A percentile compares a stretch with the other conserved stretches of the same genome.
Evolutionary conservation across 1,140 invertebrate genomes (phyloP).

Genomic region (Sminthurides bifidus): DNA sequence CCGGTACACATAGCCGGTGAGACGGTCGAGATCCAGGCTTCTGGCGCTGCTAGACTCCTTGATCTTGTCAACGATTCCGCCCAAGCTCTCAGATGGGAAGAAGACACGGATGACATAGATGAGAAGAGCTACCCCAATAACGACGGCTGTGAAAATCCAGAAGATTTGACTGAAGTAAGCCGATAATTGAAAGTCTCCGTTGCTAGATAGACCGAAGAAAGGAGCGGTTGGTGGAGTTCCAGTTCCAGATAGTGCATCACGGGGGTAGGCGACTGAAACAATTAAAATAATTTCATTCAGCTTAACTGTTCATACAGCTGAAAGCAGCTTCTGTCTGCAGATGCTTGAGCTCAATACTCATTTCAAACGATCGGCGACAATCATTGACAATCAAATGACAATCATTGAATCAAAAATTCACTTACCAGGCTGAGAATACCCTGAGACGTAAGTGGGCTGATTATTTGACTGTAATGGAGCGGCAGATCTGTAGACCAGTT

Average conservation of each 20-base stretch:
- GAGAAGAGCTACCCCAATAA: not conserved
- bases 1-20: conserved; percentile 24
- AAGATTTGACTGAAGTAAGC: conserved; percentile 23
- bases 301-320: too few species aligned
- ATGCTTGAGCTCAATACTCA: too few species aligned
- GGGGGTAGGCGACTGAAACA: not conserved
- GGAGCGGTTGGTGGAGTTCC: not conserved
- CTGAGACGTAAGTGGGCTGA: too few species aligned
- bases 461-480: too few species aligned
- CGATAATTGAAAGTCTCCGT: conserved; percentile 16
- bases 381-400: too few species aligned
- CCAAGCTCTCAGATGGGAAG: conserved; percentile 9
- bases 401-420: too few species aligned
- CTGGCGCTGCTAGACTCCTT: conserved; percentile 10
- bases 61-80: conserved; percentile 11
- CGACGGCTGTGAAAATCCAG: conserved; percentile 14
- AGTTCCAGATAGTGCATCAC: not conserved
- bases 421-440: too few species aligned
- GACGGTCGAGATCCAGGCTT: conserved; percentile 22
- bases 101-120: conserved; percentile 16
- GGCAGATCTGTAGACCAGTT: too few species aligned
- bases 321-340: too few species aligned
- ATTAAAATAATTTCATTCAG: too few species aligned
- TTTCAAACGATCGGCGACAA: too few species aligned
- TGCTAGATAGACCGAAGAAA: conserved; percentile 12